Evolutionary conservation across 2,888 invertebrate species (phyloP).

Genomic region (Chymomyza caudatula): DNA sequence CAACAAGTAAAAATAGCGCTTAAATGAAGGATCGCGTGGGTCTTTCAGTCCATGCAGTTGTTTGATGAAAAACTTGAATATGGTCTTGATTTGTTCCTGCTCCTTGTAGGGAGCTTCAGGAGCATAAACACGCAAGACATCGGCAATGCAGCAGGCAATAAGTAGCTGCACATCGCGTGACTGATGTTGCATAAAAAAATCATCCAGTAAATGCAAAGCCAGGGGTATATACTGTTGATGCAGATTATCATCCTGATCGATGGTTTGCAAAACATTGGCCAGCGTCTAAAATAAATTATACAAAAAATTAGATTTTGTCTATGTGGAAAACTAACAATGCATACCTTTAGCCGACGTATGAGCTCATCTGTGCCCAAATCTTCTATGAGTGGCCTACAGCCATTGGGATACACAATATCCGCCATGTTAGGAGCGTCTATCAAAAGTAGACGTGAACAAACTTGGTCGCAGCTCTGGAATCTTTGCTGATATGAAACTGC

Average conservation of each 20-base stretch:
- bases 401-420: slow-evolving; percentile 95
- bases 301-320: background rate
- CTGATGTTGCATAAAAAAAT: slow-evolving; percentile 92
- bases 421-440: slow-evolving; percentile 80
- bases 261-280: slow-evolving; percentile 95
- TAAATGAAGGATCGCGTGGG: slow-evolving; percentile 98
- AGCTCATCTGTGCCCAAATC: slow-evolving; percentile 97
- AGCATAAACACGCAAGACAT: slow-evolving; percentile 96
- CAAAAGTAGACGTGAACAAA: background rate
- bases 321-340: slow-evolving; percentile 1
- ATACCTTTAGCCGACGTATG: slow-evolving; percentile 94
- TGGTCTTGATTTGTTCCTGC: slow-evolving; percentile 92
- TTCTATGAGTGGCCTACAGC: slow-evolving; percentile 95
- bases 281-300: slow-evolving; percentile 81
- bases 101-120: slow-evolving; percentile 99
- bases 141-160: slow-evolving; percentile 98
- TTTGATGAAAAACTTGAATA: slow-evolving; percentile 95
- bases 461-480: background rate
- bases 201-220: slow-evolving; percentile 94
- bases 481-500: slow-evolving; percentile 22
- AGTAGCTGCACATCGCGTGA: slow-evolving; percentile 95
- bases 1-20: slow-evolving; percentile 96
- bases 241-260: slow-evolving; percentile 97
- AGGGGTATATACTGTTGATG: slow-evolving; percentile 94
- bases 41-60: slow-evolving; percentile 95